Evolutionary conservation across 2,113 vertebrate genomes (phyloP).

Genomic region (Pseudois nayaur): DNA sequence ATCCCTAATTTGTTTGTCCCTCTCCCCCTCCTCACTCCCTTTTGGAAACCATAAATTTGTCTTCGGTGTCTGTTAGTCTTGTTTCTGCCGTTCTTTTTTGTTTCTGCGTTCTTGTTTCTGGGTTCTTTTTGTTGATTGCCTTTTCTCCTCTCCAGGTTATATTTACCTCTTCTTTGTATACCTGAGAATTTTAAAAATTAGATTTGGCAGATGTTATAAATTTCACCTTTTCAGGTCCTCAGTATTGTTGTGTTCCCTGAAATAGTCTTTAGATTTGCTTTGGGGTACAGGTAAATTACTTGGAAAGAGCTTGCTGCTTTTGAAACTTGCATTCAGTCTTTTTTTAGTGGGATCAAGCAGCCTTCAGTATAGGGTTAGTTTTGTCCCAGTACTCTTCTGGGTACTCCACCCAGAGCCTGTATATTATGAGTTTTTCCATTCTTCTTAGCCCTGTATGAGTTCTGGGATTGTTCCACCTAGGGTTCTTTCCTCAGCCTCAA

Average conservation of each 20-base stretch:
- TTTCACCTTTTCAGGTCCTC: background rate
- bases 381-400: background rate
- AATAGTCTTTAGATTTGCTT: constrained; percentile 22
- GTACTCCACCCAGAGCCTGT: background rate
- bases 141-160: background rate
- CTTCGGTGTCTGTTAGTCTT: background rate
- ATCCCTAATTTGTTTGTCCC: background rate
- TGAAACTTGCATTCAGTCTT: background rate
- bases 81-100: background rate
- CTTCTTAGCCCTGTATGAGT: background rate
- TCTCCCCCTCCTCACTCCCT: too few species aligned
- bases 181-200: background rate
- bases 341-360: background rate
- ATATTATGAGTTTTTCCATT: background rate
- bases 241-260: background rate
- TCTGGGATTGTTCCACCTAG: background rate
- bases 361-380: background rate
- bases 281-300: background rate
- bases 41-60: background rate
- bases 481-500: background rate
- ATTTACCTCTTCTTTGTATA: background rate
- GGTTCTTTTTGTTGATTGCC: background rate
- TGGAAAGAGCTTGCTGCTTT: background rate
- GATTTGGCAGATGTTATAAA: background rate
- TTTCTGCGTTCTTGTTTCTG: background rate